Percentiles rank a stretch among this genome's conserved stretches.
Conservation (phyloP, 2,888 invertebrate species). For the Drosophila melanosoma region DNA sequence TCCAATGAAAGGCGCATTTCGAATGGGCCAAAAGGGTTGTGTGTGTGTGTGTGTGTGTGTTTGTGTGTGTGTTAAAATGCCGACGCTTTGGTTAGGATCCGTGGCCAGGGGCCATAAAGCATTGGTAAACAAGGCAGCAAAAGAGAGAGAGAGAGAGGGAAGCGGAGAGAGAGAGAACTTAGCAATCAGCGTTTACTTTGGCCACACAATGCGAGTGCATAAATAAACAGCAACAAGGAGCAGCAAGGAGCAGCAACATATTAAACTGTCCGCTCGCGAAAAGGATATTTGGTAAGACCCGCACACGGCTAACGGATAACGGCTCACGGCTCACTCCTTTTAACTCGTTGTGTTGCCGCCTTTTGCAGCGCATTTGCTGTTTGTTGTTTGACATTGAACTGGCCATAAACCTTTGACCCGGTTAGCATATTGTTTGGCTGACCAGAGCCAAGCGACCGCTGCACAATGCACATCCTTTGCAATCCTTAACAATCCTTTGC, state of each 20-base stretch:
- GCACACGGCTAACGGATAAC: not conserved
- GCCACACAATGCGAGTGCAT: slow-evolving; percentile 77
- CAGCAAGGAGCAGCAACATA: slow-evolving; percentile 14
- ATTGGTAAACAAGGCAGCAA: not conserved
- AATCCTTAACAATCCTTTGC: not conserved
- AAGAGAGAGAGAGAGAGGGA: not conserved
- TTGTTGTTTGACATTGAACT: slow-evolving; percentile 46
- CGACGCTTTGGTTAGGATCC: slow-evolving; percentile 18
- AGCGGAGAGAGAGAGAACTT: not conserved
- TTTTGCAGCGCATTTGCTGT: slow-evolving; percentile 6
- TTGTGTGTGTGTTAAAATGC: slow-evolving; percentile 19
- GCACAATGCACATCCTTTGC: slow-evolving; percentile 4
- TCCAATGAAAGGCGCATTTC: slow-evolving; percentile 56
- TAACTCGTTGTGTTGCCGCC: slow-evolving; percentile 43
- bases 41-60: slow-evolving; percentile 6
- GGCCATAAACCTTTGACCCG: slow-evolving; percentile 62
- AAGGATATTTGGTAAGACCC: not conserved
- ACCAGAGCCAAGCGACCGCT: slow-evolving; percentile 41
- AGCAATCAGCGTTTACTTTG: slow-evolving; percentile 54
- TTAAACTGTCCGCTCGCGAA: slow-evolving; percentile 5
- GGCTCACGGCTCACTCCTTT: slow-evolving; percentile 63
- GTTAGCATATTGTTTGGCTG: slow-evolving; percentile 61
- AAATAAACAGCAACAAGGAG: slow-evolving; percentile 64
- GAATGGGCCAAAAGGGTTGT: slow-evolving; percentile 49
- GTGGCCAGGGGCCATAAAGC: slow-evolving; percentile 39